phyloP scores from a whole-genome alignment of 2,888 invertebrate species.

The Rotaria magnacalcarata region DNA sequence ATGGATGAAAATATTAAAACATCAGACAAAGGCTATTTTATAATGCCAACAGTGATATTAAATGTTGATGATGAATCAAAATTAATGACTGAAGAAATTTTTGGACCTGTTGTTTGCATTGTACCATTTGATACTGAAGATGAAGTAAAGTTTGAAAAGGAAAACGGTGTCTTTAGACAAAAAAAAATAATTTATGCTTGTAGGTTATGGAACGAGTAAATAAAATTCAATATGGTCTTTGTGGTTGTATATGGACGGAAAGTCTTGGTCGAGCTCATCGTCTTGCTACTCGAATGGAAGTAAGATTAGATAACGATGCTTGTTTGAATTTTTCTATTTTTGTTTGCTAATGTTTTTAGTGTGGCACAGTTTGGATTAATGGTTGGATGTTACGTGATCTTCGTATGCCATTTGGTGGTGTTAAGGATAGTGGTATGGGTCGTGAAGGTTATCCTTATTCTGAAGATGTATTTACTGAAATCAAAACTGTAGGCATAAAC shows the following conservation, averaged over 20 bases:
- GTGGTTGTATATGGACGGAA: slow-evolving; percentile 82
- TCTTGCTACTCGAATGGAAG: slow-evolving; percentile 74
- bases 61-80: slow-evolving; percentile 75
- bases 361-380: slow-evolving; percentile 83
- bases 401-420: slow-evolving; percentile 87
- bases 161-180: not conserved
- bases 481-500: slow-evolving; percentile 77
- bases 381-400: slow-evolving; percentile 83
- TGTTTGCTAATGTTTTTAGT: slow-evolving; percentile 52
- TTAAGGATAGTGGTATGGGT: slow-evolving; percentile 92
- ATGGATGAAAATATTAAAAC: not conserved
- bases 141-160: slow-evolving; percentile 19
- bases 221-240: slow-evolving; percentile 39
- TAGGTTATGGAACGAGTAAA: slow-evolving; percentile 39
- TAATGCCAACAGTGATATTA: slow-evolving; percentile 78
- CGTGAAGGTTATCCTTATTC: slow-evolving; percentile 87
- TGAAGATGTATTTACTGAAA: slow-evolving; percentile 80
- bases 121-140: slow-evolving; percentile 63
- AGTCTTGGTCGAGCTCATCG: slow-evolving; percentile 86
- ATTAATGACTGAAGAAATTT: slow-evolving; percentile 81
- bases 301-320: not conserved
- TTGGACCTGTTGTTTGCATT: slow-evolving; percentile 85
- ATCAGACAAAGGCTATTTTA: slow-evolving; percentile 64
- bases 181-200: not conserved
- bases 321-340: no score